Percentiles rank a stretch among this genome's conserved stretches.
These are phyloP conservation scores for Steatornis caripensis DNA, from an alignment of 2,113 vertebrate species.

Conservation along the genomic window DNA sequence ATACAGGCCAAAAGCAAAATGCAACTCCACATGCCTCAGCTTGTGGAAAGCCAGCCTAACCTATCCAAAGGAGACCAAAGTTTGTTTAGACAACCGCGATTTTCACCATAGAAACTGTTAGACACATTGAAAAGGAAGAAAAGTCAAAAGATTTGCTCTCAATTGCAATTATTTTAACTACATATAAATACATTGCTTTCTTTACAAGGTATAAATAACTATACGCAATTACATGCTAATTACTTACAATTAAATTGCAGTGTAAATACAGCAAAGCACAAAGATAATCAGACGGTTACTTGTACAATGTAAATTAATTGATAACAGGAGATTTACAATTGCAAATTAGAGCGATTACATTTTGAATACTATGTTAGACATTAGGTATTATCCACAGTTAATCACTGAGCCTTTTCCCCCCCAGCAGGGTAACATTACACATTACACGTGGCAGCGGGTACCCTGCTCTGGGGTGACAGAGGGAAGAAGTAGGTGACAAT, in stretches of 20 bases:
- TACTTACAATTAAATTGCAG: slow-evolving; percentile 56
- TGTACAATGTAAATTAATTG: slow-evolving; percentile 72
- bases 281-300: slow-evolving; percentile 68
- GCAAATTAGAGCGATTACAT: slow-evolving; percentile 36
- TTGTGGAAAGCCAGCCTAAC: neutral
- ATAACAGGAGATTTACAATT: slow-evolving; percentile 64
- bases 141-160: neutral
- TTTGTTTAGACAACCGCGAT: neutral
- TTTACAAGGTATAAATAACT: slow-evolving; percentile 62
- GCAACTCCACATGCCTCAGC: neutral
- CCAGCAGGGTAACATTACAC: neutral
- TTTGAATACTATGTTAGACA: neutral
- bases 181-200: neutral
- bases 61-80: neutral
- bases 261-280: slow-evolving; percentile 23
- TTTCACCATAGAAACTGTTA: neutral
- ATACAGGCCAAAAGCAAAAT: neutral
- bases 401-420: neutral
- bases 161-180: slow-evolving; percentile 54
- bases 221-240: slow-evolving; percentile 67
- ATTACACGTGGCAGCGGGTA: neutral
- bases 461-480: neutral
- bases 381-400: neutral
- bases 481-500: neutral
- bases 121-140: neutral